A percentile compares a stretch with the other conserved stretches of the same genome.
Conservation (phyloP, 2,888 invertebrate species). For the Troilus luridus region DNA sequence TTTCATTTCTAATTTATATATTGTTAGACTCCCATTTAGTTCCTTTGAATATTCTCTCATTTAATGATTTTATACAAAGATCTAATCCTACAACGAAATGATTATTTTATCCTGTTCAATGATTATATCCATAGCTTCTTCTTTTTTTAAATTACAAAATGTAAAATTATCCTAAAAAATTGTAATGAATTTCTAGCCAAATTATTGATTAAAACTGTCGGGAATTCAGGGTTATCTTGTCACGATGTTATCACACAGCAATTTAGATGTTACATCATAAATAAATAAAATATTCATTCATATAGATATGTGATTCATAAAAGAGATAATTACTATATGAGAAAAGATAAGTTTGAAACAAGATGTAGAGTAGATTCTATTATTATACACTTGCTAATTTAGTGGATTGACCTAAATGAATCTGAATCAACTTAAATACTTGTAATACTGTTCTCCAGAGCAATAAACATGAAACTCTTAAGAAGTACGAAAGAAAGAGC, state of each 20-base stretch:
- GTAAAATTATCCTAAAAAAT: neutral
- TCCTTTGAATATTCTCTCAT: too few relatives aligned
- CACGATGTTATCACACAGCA: neutral
- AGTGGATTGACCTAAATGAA: slow-evolving; percentile 38
- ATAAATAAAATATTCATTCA: neutral
- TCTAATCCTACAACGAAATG: too few relatives aligned
- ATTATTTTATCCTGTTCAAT: too few relatives aligned
- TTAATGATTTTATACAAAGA: too few relatives aligned
- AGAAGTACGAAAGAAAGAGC: neutral
- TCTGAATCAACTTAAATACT: slow-evolving; percentile 3
- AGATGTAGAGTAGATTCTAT: neutral
- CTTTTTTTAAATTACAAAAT: neutral
- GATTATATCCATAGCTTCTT: too few relatives aligned
- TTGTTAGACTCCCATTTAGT: too few relatives aligned
- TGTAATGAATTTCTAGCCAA: neutral
- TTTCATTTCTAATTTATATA: too few relatives aligned
- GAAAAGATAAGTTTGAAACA: neutral
- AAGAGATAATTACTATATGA: neutral
- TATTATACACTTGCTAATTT: slow-evolving; percentile 45
- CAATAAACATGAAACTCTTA: neutral
- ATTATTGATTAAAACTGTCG: neutral
- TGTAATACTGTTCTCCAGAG: neutral
- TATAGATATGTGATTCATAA: neutral
- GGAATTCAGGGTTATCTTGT: neutral
- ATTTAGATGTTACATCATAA: neutral